Percentiles rank a stretch among this genome's conserved stretches.
Conservation (phyloP, 2,113 vertebrate species). For the Nothoprocta perdicaria region DNA sequence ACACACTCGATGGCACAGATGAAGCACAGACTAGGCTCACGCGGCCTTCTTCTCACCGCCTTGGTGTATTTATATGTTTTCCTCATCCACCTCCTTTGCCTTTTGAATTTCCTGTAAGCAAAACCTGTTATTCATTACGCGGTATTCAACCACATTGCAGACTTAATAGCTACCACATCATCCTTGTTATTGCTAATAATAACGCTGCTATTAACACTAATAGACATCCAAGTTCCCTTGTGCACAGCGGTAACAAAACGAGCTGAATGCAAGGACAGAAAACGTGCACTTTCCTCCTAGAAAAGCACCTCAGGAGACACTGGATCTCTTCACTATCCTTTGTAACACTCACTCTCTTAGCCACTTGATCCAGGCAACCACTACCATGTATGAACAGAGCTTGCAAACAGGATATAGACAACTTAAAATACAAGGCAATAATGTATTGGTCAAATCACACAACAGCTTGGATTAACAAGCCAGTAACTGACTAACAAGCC, state of each 20-base stretch:
- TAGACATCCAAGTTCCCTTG: background rate
- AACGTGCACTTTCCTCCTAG: fast-evolving
- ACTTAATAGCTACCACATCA: background rate
- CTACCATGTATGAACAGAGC: too few relatives aligned
- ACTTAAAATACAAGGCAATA: background rate
- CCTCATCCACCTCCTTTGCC: background rate
- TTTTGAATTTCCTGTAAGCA: background rate
- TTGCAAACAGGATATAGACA: background rate
- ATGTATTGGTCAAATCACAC: background rate
- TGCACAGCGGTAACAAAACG: background rate
- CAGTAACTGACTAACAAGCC: background rate
- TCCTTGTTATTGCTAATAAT: background rate
- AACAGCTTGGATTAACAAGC: background rate
- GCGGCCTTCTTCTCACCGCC: background rate
- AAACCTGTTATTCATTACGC: background rate
- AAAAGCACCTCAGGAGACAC: background rate
- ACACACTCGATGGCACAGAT: background rate
- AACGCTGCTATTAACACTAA: background rate
- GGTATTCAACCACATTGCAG: background rate
- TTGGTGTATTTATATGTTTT: background rate
- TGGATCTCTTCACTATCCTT: background rate
- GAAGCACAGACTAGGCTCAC: fast-evolving
- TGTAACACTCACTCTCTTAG: fast-evolving
- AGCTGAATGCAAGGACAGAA: background rate
- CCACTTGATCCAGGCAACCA: background rate